Evolutionary conservation across 2,888 invertebrate genomes (phyloP).

Genomic region (Thymelicus sylvestris): DNA sequence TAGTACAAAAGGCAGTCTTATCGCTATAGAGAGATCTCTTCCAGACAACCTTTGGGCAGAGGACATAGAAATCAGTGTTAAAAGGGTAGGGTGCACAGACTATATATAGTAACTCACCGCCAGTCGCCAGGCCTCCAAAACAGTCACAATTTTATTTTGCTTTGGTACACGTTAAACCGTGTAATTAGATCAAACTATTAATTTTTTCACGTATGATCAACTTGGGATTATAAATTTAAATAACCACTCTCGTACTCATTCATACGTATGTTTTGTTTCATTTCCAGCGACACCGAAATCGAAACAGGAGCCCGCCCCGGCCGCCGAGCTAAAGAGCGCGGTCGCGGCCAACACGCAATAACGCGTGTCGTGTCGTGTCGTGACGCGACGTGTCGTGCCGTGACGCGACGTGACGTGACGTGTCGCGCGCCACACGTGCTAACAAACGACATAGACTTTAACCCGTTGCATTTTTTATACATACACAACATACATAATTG

Average conservation of each 20-base stretch:
- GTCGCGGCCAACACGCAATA: conserved; percentile 65
- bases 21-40: too few relatives aligned
- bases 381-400: conserved; percentile 6
- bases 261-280: conserved; percentile 15
- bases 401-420: not conserved
- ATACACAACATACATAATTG: conserved; percentile 17
- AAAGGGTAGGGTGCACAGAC: too few relatives aligned
- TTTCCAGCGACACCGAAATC: conserved; percentile 65
- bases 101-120: too few relatives aligned
- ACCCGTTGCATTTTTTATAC: conserved; percentile 25
- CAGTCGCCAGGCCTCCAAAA: too few relatives aligned
- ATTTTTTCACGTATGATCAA: too few relatives aligned
- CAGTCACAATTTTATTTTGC: conserved; percentile 10
- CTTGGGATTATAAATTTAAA: too few relatives aligned
- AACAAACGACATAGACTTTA: conserved; percentile 16
- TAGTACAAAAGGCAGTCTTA: too few relatives aligned
- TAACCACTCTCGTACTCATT: too few relatives aligned
- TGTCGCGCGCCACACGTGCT: conserved; percentile 5
- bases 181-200: too few relatives aligned
- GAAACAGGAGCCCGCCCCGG: conserved; percentile 55
- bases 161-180: not conserved
- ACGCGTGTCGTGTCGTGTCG: conserved; percentile 19
- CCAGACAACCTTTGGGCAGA: too few relatives aligned
- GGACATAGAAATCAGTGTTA: too few relatives aligned
- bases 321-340: conserved; percentile 55